phyloP scores from a whole-genome alignment of 2,888 invertebrate genomes.

The Chalcis sispes region DNA sequence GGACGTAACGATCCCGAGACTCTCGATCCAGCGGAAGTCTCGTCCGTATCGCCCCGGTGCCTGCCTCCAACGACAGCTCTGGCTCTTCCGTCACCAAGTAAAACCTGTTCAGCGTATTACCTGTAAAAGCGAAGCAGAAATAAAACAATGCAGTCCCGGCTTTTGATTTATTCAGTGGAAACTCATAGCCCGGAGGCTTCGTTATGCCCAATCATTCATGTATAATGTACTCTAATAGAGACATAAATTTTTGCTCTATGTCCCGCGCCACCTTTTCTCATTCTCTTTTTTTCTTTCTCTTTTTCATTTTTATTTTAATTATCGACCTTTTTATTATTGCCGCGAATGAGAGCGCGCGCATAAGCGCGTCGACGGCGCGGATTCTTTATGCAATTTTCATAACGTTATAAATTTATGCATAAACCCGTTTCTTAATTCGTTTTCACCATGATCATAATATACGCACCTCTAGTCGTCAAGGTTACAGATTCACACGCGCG shows the following conservation, averaged over 20 bases:
- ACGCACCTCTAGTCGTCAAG: background rate
- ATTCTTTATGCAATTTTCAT: constrained; percentile 29
- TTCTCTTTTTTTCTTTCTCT: no score
- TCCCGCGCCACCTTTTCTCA: no score
- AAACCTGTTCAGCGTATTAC: constrained; percentile 77
- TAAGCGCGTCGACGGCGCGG: background rate
- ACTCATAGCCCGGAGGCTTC: constrained; percentile 31
- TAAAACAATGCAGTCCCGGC: background rate
- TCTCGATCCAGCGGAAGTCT: constrained; percentile 90
- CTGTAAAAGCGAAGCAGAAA: constrained; percentile 74
- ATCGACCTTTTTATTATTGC: background rate
- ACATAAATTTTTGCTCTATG: constrained; percentile 25
- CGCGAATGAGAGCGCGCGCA: no score
- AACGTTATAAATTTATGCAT: constrained; percentile 29
- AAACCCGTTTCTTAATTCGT: constrained; percentile 12
- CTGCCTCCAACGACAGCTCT: constrained; percentile 82
- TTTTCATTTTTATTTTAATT: no score
- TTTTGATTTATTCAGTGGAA: constrained; percentile 44
- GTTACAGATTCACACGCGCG: background rate
- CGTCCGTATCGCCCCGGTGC: constrained; percentile 88
- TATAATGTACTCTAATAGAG: constrained; percentile 39
- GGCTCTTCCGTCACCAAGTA: constrained; percentile 69
- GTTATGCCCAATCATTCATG: constrained; percentile 39
- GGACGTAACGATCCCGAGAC: constrained; percentile 84
- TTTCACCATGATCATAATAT: background rate